Evolutionary conservation across 2,113 vertebrate species (phyloP), one percentile per base, ranked within the genome.

Genomic region (Romanogobio albipinnatus): DNA sequence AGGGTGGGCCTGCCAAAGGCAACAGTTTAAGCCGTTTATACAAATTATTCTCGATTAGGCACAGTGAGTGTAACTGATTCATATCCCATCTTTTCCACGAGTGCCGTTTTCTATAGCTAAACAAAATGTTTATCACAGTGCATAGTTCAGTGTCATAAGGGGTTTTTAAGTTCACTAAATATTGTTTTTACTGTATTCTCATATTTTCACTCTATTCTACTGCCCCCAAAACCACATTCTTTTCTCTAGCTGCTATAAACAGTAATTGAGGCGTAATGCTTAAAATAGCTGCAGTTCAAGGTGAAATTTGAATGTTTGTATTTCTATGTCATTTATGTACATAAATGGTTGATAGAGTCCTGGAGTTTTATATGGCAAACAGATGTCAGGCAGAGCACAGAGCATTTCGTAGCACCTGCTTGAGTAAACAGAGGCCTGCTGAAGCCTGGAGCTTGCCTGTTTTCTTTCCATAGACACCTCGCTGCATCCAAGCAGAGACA

Each of bases 371-470:
- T 92, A 91, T 90, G 90, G 92, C 83, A 90, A 92, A 90, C 94
- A 96, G 94, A 95, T 95, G 94, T 94, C 90, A 84, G 86, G 71
- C 59, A 13, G 68, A 84, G 77, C 13, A 8, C 58, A 51, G 78
- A 61, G 82, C 71, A 61, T 84, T 64, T 68, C 59, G 85, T 39
- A 86, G 90, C 93, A 96, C 94, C 94, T 96, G 93, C 93, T 96
- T 94, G 91, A 94, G 93, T 90, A 93, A 95, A 93, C 90, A 92
- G 89, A 92, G 93, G 92, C 93, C 92, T 93, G 93, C 94, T 92
- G 75, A 91, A 86, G 89, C 14, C 0, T 82, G 87, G 59, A 89
- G 82, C 87, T 86, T 84, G 87, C 86, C 86, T 76, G 59, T 91
- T 92, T 92, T 93, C 82, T 88, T 88, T 92, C 89, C 90, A 87